phyloP scores from a whole-genome alignment of 2,113 vertebrate species.

The Merops nubicus region DNA sequence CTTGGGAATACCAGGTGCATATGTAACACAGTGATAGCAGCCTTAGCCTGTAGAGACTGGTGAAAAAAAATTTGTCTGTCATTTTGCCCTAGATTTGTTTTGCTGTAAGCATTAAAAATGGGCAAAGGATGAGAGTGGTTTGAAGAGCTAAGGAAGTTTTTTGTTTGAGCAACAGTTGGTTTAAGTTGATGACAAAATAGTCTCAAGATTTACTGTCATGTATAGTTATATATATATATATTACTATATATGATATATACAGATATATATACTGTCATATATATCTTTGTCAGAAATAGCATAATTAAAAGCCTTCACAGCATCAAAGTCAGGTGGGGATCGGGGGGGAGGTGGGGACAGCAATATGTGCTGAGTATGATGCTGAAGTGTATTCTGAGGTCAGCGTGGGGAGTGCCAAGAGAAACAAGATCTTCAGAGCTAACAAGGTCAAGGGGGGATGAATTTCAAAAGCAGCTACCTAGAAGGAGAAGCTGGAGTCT shows the following conservation, averaged over 20 bases:
- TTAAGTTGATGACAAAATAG: not conserved
- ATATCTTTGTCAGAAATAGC: not conserved
- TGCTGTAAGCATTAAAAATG: not conserved
- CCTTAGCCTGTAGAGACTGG: not conserved
- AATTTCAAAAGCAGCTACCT: not conserved
- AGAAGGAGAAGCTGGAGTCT: not conserved
- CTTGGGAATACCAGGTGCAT: not conserved
- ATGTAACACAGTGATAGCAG: fast-evolving
- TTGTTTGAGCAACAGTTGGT: not conserved
- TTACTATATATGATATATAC: too few species aligned
- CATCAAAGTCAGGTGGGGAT: not conserved
- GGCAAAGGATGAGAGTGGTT: not conserved
- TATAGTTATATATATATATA: too few species aligned
- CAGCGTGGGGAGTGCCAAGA: not conserved
- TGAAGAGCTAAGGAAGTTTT: too few species aligned
- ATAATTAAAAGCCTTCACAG: not conserved
- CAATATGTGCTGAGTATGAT: not conserved
- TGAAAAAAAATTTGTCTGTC: not conserved
- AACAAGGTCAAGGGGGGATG: not conserved
- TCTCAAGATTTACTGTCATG: not conserved
- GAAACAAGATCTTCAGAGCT: not conserved
- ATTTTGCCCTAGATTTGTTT: not conserved
- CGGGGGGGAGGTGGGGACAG: not conserved
- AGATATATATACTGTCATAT: too few species aligned
- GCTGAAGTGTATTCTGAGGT: not conserved